Conservation (phyloP, 2,113 vertebrate genomes). For the Oncorhynchus mykiss region DNA sequence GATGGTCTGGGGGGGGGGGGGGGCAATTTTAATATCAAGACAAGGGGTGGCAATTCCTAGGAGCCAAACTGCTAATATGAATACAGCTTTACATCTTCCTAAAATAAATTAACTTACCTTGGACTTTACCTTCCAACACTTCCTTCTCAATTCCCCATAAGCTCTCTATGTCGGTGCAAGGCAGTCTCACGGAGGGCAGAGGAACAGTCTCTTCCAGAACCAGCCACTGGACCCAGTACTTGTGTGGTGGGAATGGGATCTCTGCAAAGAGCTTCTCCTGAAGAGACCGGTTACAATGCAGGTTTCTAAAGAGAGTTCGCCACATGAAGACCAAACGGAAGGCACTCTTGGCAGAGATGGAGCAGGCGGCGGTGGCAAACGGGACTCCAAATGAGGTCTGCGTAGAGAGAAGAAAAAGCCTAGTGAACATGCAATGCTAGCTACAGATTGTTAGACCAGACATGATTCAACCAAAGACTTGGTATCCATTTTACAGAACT, state of each 20-base stretch:
- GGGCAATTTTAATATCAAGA: too few relatives aligned
- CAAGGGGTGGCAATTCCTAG: too few relatives aligned
- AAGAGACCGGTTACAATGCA: constrained; percentile 60
- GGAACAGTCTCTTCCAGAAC: constrained; percentile 60
- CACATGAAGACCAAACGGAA: constrained; percentile 51
- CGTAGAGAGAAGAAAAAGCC: too few relatives aligned
- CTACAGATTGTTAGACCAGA: too few relatives aligned
- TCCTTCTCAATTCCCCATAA: constrained; percentile 52
- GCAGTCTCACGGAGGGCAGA: constrained; percentile 49
- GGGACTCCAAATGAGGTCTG: constrained; percentile 52
- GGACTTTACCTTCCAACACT: constrained; percentile 39
- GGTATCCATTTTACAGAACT: too few relatives aligned
- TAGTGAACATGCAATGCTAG: neutral
- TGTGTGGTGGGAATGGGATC: constrained; percentile 6
- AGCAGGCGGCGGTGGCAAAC: constrained; percentile 29
- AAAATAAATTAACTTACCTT: constrained; percentile 31
- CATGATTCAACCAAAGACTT: too few relatives aligned
- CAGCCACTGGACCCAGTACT: constrained; percentile 53
- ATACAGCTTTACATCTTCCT: neutral
- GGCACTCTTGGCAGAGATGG: constrained; percentile 39
- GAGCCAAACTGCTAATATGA: neutral
- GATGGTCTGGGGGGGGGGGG: too few relatives aligned
- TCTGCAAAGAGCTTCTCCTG: constrained; percentile 65
- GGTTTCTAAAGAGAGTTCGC: constrained; percentile 24
- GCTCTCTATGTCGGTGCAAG: constrained; percentile 39